These are phyloP conservation scores for Rhinogobius similis DNA, from an alignment of 2,113 vertebrate genomes.

Conservation along the genomic window DNA sequence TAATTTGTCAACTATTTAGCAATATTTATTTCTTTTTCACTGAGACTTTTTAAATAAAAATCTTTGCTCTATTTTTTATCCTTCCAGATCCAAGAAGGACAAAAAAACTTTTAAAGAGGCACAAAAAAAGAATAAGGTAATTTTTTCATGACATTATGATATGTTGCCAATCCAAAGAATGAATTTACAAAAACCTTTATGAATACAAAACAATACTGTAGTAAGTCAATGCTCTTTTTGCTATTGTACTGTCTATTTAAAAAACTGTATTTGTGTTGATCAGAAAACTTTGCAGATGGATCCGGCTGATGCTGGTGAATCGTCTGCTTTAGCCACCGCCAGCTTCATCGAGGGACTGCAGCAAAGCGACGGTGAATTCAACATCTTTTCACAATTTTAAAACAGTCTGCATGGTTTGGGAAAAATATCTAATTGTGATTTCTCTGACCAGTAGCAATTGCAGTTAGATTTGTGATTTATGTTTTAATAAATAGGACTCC, in stretches of 20 bases:
- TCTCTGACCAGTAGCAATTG: too few relatives aligned
- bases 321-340: slow-evolving; percentile 39
- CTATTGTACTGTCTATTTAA: background rate
- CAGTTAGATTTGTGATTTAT: too few relatives aligned
- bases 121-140: background rate
- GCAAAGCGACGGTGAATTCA: background rate
- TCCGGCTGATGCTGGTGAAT: slow-evolving; percentile 11
- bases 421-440: too few relatives aligned
- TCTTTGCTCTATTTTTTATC: too few relatives aligned
- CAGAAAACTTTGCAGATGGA: slow-evolving; percentile 15
- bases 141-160: background rate
- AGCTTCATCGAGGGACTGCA: slow-evolving; percentile 57
- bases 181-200: background rate
- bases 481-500: too few relatives aligned
- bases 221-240: background rate
- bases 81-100: background rate
- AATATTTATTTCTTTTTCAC: too few relatives aligned
- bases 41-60: too few relatives aligned
- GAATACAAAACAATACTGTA: too few relatives aligned
- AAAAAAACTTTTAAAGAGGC: background rate
- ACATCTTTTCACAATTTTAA: background rate
- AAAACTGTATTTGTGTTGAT: background rate
- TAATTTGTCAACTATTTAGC: too few relatives aligned
- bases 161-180: background rate
- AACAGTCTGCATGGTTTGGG: too few relatives aligned